Conservation (phyloP, 2,797 vertebrate species). For the Argya squamiceps region DNA sequence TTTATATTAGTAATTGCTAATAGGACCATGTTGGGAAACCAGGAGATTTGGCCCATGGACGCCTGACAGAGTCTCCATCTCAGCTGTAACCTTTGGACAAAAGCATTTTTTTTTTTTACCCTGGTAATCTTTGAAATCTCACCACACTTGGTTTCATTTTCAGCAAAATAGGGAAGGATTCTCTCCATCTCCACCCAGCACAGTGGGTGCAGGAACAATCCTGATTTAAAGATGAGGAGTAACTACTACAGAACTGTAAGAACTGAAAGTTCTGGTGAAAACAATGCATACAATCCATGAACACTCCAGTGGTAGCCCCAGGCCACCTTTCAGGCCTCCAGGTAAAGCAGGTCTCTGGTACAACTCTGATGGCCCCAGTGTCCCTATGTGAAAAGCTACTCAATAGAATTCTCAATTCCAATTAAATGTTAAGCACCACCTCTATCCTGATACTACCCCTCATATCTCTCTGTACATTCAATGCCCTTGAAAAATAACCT, state of each 20-base stretch:
- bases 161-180: not conserved
- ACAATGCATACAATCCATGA: accelerated
- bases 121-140: not conserved
- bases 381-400: not conserved
- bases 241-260: not conserved
- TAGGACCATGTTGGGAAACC: not conserved
- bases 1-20: not conserved
- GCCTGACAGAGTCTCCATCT: not conserved
- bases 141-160: not conserved
- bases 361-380: not conserved
- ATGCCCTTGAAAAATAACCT: not conserved
- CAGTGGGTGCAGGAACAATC: not conserved
- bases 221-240: not conserved
- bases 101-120: not conserved
- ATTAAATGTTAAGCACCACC: not conserved
- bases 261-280: not conserved
- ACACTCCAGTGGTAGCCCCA: not conserved
- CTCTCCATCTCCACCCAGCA: not conserved
- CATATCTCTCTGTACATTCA: not conserved
- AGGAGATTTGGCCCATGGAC: not conserved
- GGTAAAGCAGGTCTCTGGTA: not conserved
- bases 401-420: not conserved
- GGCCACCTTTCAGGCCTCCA: not conserved
- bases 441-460: not conserved
- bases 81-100: not conserved